Conservation (phyloP, 2,113 vertebrate genomes). For the Rhinogobius similis region DNA sequence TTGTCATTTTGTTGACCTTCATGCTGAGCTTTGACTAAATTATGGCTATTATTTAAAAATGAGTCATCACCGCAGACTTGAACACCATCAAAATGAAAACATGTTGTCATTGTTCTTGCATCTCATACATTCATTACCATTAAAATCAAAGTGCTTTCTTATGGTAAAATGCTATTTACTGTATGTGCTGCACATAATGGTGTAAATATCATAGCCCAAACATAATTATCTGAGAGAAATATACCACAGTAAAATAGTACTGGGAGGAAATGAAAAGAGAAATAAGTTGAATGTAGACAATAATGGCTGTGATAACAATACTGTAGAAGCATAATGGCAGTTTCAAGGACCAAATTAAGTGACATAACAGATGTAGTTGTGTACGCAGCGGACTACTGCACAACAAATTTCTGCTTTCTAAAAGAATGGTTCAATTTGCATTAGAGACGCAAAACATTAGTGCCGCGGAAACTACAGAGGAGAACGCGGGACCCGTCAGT, state of each 20-base stretch:
- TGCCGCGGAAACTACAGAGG: slow-evolving; percentile 43
- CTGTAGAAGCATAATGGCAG: slow-evolving; percentile 8
- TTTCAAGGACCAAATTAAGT: slow-evolving; percentile 34
- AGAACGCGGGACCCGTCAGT: slow-evolving; percentile 57
- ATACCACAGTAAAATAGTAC: slow-evolving; percentile 25
- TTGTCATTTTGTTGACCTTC: slow-evolving; percentile 55
- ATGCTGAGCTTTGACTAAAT: slow-evolving; percentile 53
- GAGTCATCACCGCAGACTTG: slow-evolving; percentile 42
- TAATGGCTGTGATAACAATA: slow-evolving; percentile 22
- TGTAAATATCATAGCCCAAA: slow-evolving; percentile 38
- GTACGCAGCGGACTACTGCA: slow-evolving; percentile 26
- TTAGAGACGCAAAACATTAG: slow-evolving; percentile 29
- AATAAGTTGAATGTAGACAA: slow-evolving; percentile 11
- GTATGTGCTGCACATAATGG: slow-evolving; percentile 30
- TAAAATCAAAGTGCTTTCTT: slow-evolving; percentile 40
- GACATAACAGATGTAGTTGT: slow-evolving; percentile 21
- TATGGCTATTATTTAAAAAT: slow-evolving; percentile 59
- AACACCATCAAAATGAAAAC: slow-evolving; percentile 52
- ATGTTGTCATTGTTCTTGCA: slow-evolving; percentile 33
- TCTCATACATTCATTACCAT: slow-evolving; percentile 34
- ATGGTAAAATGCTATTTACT: slow-evolving; percentile 32
- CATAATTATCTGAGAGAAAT: slow-evolving; percentile 30
- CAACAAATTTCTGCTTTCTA: slow-evolving; percentile 24
- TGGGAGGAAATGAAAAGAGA: slow-evolving; percentile 28
- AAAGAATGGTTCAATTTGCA: slow-evolving; percentile 51